phyloP scores from a whole-genome alignment of 1,140 invertebrate species.

The Grapholita molesta region DNA sequence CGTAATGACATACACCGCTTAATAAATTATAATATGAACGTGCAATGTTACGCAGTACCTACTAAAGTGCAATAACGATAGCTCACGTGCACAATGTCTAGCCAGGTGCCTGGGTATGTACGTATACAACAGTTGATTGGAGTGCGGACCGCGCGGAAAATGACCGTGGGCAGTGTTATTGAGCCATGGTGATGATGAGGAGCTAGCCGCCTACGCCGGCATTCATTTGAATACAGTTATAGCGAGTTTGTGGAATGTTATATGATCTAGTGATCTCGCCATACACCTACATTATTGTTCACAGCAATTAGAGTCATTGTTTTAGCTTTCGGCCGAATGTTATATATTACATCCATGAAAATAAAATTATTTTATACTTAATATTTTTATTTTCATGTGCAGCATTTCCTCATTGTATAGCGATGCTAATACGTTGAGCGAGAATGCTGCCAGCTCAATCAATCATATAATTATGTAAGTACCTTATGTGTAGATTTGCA shows the following conservation, averaged over 20 bases:
- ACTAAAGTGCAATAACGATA: not conserved
- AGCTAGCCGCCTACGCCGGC: slow-evolving; percentile 28
- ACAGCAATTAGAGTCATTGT: not conserved
- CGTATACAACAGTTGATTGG: not conserved
- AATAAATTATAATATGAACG: not conserved
- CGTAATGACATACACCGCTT: not conserved
- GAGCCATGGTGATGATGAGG: slow-evolving; percentile 37
- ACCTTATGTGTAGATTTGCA: no score
- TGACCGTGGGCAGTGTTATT: slow-evolving; percentile 27
- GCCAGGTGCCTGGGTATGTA: not conserved
- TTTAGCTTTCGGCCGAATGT: not conserved
- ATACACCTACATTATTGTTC: not conserved
- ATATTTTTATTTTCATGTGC: no score
- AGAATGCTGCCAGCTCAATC: no score
- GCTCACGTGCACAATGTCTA: not conserved
- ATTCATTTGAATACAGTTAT: slow-evolving; percentile 40
- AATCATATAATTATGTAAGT: no score
- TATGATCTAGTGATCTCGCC: not conserved
- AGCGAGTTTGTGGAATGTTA: slow-evolving; percentile 17
- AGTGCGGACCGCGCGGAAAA: not conserved
- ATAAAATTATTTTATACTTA: no score
- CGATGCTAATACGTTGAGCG: no score
- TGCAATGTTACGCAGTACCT: not conserved
- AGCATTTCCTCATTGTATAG: no score
- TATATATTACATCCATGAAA: no score